Evolutionary conservation across 2,113 vertebrate species (phyloP).

Genomic region (Pomatorhinus ruficollis): DNA sequence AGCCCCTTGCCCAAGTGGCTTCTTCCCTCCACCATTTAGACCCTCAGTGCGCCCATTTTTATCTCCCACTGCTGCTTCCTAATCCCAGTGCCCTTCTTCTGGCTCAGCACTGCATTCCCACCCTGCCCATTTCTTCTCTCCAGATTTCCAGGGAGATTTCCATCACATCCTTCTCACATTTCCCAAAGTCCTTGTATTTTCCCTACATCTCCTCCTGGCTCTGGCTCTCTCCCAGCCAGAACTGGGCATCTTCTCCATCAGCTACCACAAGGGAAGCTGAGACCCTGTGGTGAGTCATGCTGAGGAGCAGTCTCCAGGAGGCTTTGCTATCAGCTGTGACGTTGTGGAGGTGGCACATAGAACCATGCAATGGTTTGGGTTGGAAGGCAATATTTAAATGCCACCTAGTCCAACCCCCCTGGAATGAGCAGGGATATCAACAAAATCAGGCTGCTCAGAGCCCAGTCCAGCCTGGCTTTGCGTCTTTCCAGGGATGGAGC

Average conservation of each 20-base stretch:
- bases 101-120: neutral
- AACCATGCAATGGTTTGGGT: neutral
- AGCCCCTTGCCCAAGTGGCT: neutral
- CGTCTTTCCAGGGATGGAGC: neutral
- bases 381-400: neutral
- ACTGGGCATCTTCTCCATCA: neutral
- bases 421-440: neutral
- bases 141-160: neutral
- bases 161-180: neutral
- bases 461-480: accelerated
- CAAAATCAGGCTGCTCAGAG: neutral
- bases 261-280: neutral
- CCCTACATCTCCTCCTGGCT: neutral
- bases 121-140: neutral
- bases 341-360: neutral
- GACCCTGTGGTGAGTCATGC: accelerated
- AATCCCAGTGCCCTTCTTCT: neutral
- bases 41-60: neutral
- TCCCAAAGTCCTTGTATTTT: neutral
- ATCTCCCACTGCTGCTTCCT: neutral
- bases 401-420: neutral
- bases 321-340: neutral
- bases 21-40: neutral
- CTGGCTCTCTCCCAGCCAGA: neutral
- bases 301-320: neutral